Conservation (phyloP, 2,888 invertebrate genomes). For the Drosophila yooni region DNA sequence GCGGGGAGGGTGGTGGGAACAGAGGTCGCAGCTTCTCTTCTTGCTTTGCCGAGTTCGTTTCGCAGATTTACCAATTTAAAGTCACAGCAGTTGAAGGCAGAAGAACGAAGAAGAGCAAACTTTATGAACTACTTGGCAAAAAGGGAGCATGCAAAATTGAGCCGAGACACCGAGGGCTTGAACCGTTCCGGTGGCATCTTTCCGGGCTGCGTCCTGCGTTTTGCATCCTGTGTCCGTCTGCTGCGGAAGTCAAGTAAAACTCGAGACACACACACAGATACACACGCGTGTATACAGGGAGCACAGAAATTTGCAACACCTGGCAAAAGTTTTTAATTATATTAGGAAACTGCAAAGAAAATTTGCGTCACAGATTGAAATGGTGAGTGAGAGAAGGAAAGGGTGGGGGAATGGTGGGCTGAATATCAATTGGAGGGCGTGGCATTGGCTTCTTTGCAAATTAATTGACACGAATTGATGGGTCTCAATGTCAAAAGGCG, state of each 20-base stretch:
- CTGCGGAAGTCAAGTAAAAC: conserved; percentile 55
- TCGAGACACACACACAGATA: conserved; percentile 26
- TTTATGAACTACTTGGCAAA: conserved; percentile 68
- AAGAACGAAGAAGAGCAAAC: conserved; percentile 41
- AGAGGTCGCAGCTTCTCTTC: conserved; percentile 10
- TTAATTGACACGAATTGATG: conserved; percentile 84
- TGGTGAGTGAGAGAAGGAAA: neutral
- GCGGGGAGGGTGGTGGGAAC: neutral
- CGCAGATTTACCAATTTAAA: conserved; percentile 62
- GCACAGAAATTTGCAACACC: conserved; percentile 78
- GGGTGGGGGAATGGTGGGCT: neutral
- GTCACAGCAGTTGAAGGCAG: conserved; percentile 27
- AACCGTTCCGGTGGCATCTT: conserved; percentile 61
- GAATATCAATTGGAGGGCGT: conserved; percentile 46
- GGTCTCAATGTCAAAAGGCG: conserved; percentile 81
- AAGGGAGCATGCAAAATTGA: conserved; percentile 65
- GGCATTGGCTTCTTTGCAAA: conserved; percentile 71
- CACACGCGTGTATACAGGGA: conserved; percentile 15
- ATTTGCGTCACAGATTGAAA: conserved; percentile 59
- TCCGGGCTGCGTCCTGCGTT: conserved; percentile 47
- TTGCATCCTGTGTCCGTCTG: conserved; percentile 53
- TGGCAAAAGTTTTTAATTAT: conserved; percentile 84
- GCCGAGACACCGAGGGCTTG: conserved; percentile 40
- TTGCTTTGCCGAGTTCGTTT: neutral
- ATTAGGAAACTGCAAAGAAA: conserved; percentile 78